phyloP scores from a whole-genome alignment of 2,113 vertebrate genomes.

The Calyptommatus sinebrachiatus region DNA sequence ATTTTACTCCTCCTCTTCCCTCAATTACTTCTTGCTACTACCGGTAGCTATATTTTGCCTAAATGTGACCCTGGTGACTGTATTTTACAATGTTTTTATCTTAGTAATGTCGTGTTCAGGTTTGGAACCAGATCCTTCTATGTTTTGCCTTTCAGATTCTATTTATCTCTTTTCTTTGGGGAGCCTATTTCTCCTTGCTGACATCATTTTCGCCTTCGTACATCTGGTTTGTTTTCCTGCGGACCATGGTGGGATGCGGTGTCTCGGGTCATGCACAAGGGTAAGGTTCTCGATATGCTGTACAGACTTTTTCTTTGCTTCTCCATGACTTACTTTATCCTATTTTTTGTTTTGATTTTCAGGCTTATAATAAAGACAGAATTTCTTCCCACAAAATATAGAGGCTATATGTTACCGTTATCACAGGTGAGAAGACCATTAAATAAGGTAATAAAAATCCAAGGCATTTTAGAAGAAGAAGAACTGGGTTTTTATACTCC shows the following conservation, averaged over 20 bases:
- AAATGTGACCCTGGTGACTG: too few species aligned
- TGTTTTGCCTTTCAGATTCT: constrained; percentile 75
- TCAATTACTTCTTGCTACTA: too few species aligned
- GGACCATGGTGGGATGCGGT: constrained; percentile 90
- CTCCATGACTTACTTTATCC: neutral
- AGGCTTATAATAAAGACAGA: constrained; percentile 94
- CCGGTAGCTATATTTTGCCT: too few species aligned
- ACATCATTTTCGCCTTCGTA: constrained; percentile 91
- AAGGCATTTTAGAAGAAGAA: too few species aligned
- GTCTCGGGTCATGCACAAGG: constrained; percentile 88
- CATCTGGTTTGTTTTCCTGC: constrained; percentile 90
- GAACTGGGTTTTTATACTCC: too few species aligned
- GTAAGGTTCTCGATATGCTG: constrained; percentile 58
- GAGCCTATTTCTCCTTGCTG: constrained; percentile 90
- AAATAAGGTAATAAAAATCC: too few species aligned
- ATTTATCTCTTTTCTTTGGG: constrained; percentile 87
- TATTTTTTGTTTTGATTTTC: neutral
- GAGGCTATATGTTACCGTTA: constrained; percentile 85
- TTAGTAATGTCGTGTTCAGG: neutral
- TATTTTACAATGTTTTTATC: too few species aligned
- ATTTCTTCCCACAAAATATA: constrained; percentile 87
- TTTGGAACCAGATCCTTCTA: neutral
- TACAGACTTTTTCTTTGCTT: accelerated
- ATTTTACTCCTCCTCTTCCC: too few species aligned
- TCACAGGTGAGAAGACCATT: constrained; percentile 77